These are phyloP conservation scores for Chloroceryle aenea DNA, from an alignment of 2,113 vertebrate species.

Conservation along the genomic window DNA sequence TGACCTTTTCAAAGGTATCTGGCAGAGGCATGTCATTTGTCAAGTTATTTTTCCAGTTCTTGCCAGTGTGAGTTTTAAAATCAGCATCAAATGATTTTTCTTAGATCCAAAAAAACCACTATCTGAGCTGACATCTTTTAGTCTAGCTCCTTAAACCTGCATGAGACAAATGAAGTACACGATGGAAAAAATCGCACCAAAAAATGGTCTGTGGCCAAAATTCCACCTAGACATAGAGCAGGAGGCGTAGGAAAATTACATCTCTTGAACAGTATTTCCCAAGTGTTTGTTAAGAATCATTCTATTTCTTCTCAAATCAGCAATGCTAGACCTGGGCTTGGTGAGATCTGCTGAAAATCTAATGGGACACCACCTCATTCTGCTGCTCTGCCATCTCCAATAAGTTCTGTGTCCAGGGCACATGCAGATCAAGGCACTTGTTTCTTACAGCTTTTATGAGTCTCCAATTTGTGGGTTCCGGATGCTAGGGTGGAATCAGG, in stretches of 20 bases:
- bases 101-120: not conserved
- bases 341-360: not conserved
- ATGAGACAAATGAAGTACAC: not conserved
- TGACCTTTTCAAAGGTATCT: constrained; percentile 29
- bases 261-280: not conserved
- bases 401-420: not conserved
- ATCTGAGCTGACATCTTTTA: not conserved
- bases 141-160: not conserved
- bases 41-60: constrained; percentile 41
- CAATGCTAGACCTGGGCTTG: not conserved
- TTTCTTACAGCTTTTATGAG: constrained; percentile 3
- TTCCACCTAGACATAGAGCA: not conserved
- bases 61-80: constrained; percentile 18
- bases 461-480: not conserved
- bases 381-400: not conserved
- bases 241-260: not conserved
- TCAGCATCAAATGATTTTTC: not conserved
- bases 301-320: not conserved
- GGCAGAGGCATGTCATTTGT: not conserved
- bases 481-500: not conserved
- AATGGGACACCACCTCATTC: not conserved
- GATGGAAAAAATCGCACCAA: not conserved
- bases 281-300: not conserved
- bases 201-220: not conserved
- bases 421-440: not conserved